Evolutionary conservation across 2,797 vertebrate genomes (phyloP).

Genomic region (Enteromius mattozi): DNA sequence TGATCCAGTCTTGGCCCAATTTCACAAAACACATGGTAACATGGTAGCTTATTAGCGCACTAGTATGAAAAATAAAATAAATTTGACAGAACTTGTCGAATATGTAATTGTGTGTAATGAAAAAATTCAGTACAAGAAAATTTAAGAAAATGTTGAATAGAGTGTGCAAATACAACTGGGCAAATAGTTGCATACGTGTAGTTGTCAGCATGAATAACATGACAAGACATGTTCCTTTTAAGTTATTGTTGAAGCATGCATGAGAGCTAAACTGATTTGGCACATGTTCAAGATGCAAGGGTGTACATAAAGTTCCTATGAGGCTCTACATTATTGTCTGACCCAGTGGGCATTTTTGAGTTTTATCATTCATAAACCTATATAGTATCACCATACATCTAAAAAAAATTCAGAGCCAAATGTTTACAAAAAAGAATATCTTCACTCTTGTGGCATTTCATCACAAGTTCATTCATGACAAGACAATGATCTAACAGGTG

Average conservation of each 20-base stretch:
- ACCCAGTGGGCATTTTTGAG: neutral
- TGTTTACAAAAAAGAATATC: neutral
- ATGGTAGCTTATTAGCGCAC: neutral
- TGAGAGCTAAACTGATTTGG: neutral
- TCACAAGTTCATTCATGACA: neutral
- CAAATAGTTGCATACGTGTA: neutral
- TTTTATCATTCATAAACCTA: neutral
- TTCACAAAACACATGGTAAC: neutral
- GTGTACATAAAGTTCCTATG: neutral
- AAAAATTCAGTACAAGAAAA: neutral
- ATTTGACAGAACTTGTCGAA: neutral
- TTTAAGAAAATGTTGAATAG: neutral
- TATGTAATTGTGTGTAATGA: neutral
- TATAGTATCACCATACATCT: neutral
- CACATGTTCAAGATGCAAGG: neutral
- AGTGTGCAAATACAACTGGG: neutral
- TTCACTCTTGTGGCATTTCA: neutral
- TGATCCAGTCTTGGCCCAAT: neutral
- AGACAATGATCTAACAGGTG: neutral
- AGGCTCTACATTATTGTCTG: neutral
- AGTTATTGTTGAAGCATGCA: constrained; percentile 11
- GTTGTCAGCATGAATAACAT: neutral
- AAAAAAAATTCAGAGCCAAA: neutral
- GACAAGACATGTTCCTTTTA: constrained; percentile 15
- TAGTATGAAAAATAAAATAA: neutral